These are phyloP conservation scores for Chunga burmeisteri DNA, from an alignment of 2,113 vertebrate species.

Conservation along the genomic window DNA sequence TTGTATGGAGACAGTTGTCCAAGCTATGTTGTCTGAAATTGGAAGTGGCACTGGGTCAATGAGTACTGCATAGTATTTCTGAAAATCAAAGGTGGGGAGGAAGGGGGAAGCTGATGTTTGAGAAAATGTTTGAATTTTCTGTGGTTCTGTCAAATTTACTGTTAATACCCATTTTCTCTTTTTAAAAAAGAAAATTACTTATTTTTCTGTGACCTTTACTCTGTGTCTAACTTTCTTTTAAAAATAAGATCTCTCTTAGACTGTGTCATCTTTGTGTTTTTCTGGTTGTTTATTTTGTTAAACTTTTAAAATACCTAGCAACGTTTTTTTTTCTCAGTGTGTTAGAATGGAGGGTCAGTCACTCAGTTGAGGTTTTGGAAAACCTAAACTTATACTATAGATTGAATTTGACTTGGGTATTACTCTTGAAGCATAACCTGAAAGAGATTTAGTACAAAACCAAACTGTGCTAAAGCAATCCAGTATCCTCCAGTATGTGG, in stretches of 20 bases:
- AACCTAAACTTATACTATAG: not conserved
- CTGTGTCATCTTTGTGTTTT: fast-evolving
- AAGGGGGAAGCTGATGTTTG: not conserved
- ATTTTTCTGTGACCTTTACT: not conserved
- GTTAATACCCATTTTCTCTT: not conserved
- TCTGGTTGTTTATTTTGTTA: not conserved
- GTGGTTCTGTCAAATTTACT: not conserved
- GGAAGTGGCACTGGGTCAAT: not conserved
- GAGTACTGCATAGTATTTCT: not conserved
- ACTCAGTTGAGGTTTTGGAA: not conserved
- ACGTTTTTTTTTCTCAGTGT: not conserved
- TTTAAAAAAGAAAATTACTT: not conserved
- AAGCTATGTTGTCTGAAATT: not conserved
- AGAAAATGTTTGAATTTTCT: not conserved
- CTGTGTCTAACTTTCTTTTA: not conserved
- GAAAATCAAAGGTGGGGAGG: not conserved
- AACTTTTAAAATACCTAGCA: not conserved
- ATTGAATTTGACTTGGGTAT: not conserved
- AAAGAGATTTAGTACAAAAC: not conserved
- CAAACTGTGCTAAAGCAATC: not conserved
- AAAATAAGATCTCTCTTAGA: not conserved
- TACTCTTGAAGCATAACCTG: not conserved
- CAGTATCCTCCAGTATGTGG: not conserved
- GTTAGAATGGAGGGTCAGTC: not conserved
- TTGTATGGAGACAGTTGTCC: not conserved